Base-by-base conservation (phyloP, 1,140 invertebrate species). In the Euschistus heros region DNA sequence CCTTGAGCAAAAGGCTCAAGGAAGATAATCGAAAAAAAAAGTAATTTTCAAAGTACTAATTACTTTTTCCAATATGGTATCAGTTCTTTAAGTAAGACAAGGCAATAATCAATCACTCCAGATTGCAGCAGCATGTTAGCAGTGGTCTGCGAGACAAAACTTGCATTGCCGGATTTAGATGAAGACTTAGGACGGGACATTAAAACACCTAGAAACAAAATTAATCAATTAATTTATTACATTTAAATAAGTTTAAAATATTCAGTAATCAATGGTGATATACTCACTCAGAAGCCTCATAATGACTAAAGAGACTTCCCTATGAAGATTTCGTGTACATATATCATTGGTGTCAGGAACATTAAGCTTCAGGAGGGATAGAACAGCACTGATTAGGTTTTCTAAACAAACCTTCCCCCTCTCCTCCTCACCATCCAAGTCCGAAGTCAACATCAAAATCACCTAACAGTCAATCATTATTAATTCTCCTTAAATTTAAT, bases 231-330 rank as follows among this genome's bases (percentile, higher is more conserved):
- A 37, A 37, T 37, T 10, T 37, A 37, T 37, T 10, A 6, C 33
- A 10, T 10, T 10, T 37, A 37, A 37, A 37, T 13, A 37, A 37
- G 33, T 18, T 6, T 14, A 57, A 57, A 57, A 57, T 57, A 26
- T 24, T 24, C 2, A 57, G 6, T 26, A 27, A 1, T 26, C 10
- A n/a, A n/a, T n/a, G n/a, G n/a, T 18, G 22, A 62, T 37, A 55
- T 63, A 80, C 79, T 78, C 74, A 82, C 84, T 86, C 4, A 87
- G 80, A 26, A 96, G 79, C 27, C 91, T 80, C 80, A 95, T 86
- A n/a, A 94, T 84, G 14, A 94, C 85, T 3, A 96, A 77, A 73
- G 93, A 90, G 62, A 96, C 88, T 78, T 93, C 91, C 71, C 85
- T 79, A 55, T 82, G 80, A 18, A 82, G 80, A 22, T 76, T 85